Percentiles rank a stretch among this genome's conserved stretches.
Evolutionary conservation across 2,888 invertebrate species (phyloP).

Genomic region (Drosophila lacicola): DNA sequence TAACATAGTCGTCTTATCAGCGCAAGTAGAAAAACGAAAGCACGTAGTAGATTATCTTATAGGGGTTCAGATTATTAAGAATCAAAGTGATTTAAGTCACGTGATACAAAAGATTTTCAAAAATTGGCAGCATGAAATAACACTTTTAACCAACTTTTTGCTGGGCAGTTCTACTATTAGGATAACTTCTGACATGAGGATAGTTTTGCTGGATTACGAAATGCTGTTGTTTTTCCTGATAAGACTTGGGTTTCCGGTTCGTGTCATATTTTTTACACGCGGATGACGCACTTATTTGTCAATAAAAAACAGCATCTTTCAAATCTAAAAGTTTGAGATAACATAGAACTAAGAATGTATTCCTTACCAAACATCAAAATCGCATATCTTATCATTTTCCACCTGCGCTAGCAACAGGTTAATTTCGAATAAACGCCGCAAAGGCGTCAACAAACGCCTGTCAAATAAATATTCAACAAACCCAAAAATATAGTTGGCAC

Average conservation of each 20-base stretch:
- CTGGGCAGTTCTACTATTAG: too few species aligned
- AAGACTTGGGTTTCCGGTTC: constrained; percentile 40
- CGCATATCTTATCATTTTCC: constrained; percentile 21
- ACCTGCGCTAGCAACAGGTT: constrained; percentile 2
- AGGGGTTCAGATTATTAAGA: too few species aligned
- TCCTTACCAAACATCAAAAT: not conserved
- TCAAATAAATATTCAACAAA: constrained; percentile 56
- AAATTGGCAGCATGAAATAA: constrained; percentile 35
- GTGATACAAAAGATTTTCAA: constrained; percentile 40
- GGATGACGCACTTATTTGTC: constrained; percentile 63
- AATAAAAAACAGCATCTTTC: constrained; percentile 19
- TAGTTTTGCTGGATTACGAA: too few species aligned
- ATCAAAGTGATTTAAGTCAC: constrained; percentile 58
- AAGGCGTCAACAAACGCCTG: constrained; percentile 25
- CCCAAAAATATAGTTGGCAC: constrained; percentile 17
- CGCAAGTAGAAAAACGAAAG: constrained; percentile 22
- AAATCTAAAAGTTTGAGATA: too few species aligned
- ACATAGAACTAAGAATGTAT: too few species aligned
- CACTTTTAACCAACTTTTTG: too few species aligned
- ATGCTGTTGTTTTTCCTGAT: too few species aligned
- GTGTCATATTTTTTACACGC: constrained; percentile 47
- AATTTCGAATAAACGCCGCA: constrained; percentile 32
- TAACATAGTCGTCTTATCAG: constrained; percentile 69
- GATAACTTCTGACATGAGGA: too few species aligned
- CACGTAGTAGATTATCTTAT: not conserved